Base-by-base conservation (phyloP, 2,888 invertebrate genomes). In the Ectropis crepuscularia region DNA sequence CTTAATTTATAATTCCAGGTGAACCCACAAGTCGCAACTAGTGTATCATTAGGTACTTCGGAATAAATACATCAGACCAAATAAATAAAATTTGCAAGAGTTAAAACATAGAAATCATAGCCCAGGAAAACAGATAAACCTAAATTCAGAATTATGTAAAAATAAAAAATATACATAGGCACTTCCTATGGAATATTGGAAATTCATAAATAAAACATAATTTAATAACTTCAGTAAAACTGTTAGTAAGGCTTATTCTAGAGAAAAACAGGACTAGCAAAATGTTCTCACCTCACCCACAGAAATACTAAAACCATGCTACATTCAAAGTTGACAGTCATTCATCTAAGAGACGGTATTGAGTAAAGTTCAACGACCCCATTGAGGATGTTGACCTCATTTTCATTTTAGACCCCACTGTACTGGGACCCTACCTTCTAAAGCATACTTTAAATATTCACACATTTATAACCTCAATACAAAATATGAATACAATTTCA, bases 321-420 rank as follows among this genome's bases (percentile, higher is more conserved):
- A 55, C 28, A 6, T 49, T 51, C 47, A 64, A 68, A 67, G 39
- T 57, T 53, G 63, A 57, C 54, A 58, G 53, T 63, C 58, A 69
- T 62, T 64, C 69, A 65, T 69, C 59, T 68, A 66, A 28, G 57
- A 64, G 58, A 63, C 55, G 61, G 63, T 59, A 62, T 72, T 74
- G 68, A 68, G 69, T 57, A 49, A 57, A 77, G 79, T 77, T 67
- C 79, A 81, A 70, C 79, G 76, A 82, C 75, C 78, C 70, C 70
- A 60, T 58, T 65, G 63, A 69, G 76, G 70, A 70, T 76, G 74
- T 69, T 81, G 78, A 81, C 78, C 81, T 71, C 73, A 74, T 76
- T 74, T 74, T 73, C 69, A 72, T 73, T 71, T 59, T 69, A 70
- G 68, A 68, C 70, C 70, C 71, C 61, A 68, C 53, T 57, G 38